Conservation (phyloP, 2,888 invertebrate genomes). For the Dendrolimus houi region DNA sequence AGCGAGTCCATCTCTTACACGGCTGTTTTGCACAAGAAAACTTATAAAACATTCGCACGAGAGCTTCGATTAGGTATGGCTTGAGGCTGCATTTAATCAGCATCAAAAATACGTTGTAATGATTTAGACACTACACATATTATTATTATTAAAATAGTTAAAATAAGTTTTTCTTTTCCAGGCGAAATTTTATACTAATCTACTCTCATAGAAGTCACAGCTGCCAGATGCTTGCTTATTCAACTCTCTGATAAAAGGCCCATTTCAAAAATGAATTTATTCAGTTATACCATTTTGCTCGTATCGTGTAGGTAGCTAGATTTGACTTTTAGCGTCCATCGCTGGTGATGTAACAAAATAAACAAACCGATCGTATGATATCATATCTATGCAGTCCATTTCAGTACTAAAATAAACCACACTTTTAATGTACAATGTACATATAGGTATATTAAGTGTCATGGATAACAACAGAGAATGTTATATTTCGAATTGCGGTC, state of each 20-base stretch:
- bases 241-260: background rate
- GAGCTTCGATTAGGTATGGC: too few relatives aligned
- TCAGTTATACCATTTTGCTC: slow-evolving; percentile 1
- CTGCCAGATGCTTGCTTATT: too few relatives aligned
- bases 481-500: background rate
- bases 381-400: slow-evolving; percentile 18
- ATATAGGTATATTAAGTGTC: slow-evolving; percentile 5
- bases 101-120: too few relatives aligned
- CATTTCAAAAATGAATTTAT: slow-evolving; percentile 7
- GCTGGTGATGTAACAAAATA: slow-evolving; percentile 28
- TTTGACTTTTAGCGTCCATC: slow-evolving; percentile 7
- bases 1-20: too few relatives aligned
- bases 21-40: too few relatives aligned
- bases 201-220: too few relatives aligned
- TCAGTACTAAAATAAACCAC: slow-evolving; percentile 7
- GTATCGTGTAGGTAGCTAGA: background rate
- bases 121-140: too few relatives aligned
- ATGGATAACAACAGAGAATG: slow-evolving; percentile 10
- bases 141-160: too few relatives aligned
- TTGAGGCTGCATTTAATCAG: too few relatives aligned
- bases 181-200: too few relatives aligned
- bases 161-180: too few relatives aligned
- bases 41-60: too few relatives aligned
- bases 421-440: background rate
- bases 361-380: slow-evolving; percentile 26